Conservation (phyloP, 2,888 invertebrate species). For the Drosophila incognita region DNA sequence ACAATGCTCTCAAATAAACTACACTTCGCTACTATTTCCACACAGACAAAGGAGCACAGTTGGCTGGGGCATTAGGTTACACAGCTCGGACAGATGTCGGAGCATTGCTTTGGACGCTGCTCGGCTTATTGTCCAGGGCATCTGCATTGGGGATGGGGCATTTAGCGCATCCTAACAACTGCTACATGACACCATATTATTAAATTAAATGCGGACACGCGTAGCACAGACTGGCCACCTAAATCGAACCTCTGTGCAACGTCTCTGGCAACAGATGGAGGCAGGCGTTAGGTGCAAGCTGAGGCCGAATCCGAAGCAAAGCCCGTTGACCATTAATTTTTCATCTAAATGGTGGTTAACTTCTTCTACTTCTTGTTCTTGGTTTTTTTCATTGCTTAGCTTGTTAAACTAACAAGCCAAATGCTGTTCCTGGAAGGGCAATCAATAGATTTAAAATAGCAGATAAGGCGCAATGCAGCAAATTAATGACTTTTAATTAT, state of each 20-base stretch:
- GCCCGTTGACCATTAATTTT: constrained; percentile 64
- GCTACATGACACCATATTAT: constrained; percentile 79
- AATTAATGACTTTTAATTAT: constrained; percentile 77
- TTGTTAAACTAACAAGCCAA: constrained; percentile 65
- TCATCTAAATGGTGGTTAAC: constrained; percentile 53
- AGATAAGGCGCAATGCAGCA: constrained; percentile 44
- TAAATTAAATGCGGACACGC: constrained; percentile 78
- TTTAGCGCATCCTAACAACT: constrained; percentile 79
- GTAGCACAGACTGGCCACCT: constrained; percentile 58
- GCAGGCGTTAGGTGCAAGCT: constrained; percentile 32
- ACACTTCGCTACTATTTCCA: constrained; percentile 51
- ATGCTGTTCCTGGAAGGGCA: constrained; percentile 59
- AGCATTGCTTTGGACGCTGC: constrained; percentile 21
- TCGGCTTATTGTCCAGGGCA: constrained; percentile 10
- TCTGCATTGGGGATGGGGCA: constrained; percentile 52
- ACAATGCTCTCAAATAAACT: constrained; percentile 49
- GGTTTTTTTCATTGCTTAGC: constrained; percentile 17
- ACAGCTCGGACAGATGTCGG: constrained; percentile 70
- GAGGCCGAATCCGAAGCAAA: constrained; percentile 20
- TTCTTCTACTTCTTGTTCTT: constrained; percentile 27
- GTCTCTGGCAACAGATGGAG: constrained; percentile 67
- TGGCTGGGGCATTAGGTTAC: constrained; percentile 65
- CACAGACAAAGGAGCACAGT: constrained; percentile 35
- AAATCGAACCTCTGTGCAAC: constrained; percentile 52
- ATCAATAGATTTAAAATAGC: constrained; percentile 65